phyloP scores from a whole-genome alignment of 2,888 invertebrate genomes.

The Rhogogaster chlorosoma region DNA sequence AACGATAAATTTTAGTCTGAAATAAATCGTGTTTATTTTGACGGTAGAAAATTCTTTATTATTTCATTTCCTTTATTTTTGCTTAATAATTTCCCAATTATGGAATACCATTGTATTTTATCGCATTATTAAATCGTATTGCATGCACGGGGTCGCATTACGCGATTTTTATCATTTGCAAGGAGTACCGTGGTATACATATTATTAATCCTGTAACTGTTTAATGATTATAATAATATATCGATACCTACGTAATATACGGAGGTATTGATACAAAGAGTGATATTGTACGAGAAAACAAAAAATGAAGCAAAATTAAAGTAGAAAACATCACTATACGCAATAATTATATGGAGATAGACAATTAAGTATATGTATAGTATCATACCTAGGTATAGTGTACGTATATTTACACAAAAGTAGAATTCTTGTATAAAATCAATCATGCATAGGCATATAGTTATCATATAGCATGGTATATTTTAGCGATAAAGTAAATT shows the following conservation, averaged over 20 bases:
- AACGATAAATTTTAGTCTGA: not conserved
- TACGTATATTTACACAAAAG: conserved; percentile 49
- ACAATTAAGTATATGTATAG: conserved; percentile 47
- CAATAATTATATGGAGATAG: conserved; percentile 47
- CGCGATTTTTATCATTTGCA: not conserved
- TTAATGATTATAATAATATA: not conserved
- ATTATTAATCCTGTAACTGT: not conserved
- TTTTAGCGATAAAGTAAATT: conserved; percentile 23
- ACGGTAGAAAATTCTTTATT: not conserved
- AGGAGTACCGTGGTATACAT: not conserved
- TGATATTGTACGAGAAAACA: conserved; percentile 49
- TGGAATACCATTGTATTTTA: not conserved
- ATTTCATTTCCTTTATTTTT: conserved; percentile 29
- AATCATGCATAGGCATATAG: conserved; percentile 28
- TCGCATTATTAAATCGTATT: not conserved
- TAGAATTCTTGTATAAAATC: conserved; percentile 47
- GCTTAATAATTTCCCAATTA: conserved; percentile 24
- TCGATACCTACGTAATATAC: conserved; percentile 12
- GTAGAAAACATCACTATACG: too few relatives aligned
- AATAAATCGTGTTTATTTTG: not conserved
- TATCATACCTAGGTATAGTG: conserved; percentile 38
- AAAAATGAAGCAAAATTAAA: conserved; percentile 34
- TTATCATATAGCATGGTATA: conserved; percentile 1
- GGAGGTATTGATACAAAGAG: not conserved
- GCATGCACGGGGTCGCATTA: not conserved